phyloP scores from a whole-genome alignment of 53 echinoderm and acorn worm genomes.

The Echinarachnius parma region DNA sequence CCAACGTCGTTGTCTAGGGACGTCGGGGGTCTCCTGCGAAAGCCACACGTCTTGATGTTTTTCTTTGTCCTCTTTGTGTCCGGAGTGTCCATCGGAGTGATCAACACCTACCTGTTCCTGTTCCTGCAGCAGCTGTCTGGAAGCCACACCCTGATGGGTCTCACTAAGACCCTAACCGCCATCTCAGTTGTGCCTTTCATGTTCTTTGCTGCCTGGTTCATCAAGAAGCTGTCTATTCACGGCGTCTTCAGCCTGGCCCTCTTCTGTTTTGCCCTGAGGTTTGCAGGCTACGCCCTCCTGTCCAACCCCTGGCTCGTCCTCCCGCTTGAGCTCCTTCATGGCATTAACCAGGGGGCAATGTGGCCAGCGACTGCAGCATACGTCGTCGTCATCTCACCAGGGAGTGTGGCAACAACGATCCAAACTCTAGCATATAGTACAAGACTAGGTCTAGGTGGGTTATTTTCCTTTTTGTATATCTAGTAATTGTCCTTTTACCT shows the following conservation, averaged over 20 bases:
- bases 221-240: constrained; percentile 56
- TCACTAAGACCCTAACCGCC: constrained; percentile 73
- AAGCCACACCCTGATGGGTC: constrained; percentile 74
- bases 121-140: constrained; percentile 74
- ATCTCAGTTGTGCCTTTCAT: constrained; percentile 78
- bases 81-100: constrained; percentile 68
- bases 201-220: constrained; percentile 66
- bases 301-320: constrained; percentile 67
- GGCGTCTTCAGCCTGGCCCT: constrained; percentile 59
- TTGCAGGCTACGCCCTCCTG: constrained; percentile 60
- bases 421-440: constrained; percentile 50
- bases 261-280: constrained; percentile 53
- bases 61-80: constrained; percentile 29
- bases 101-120: constrained; percentile 70
- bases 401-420: constrained; percentile 56
- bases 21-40: constrained; percentile 40
- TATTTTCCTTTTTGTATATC: too few species aligned
- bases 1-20: constrained; percentile 53
- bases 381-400: constrained; percentile 54
- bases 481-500: too few species aligned
- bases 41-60: constrained; percentile 53
- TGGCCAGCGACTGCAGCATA: constrained; percentile 62
- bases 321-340: constrained; percentile 69
- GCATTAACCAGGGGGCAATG: constrained; percentile 66
- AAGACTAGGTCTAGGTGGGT: constrained; percentile 61